Base-by-base conservation (phyloP, 1,140 invertebrate genomes). In the Hylaeus anthracinus region DNA sequence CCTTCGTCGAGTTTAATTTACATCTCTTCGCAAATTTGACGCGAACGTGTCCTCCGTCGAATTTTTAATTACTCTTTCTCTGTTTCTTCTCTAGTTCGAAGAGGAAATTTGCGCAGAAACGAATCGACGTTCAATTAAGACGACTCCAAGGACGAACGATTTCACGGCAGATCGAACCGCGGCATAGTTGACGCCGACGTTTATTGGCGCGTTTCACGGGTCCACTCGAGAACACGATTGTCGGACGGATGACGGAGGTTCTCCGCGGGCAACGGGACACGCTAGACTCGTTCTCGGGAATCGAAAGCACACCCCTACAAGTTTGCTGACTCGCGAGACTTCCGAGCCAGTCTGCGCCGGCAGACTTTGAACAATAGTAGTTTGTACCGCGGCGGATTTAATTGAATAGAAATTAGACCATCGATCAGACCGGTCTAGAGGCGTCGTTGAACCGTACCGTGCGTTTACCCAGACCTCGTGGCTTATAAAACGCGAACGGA, bases 361-460 rank as follows among this genome's bases (percentile, higher is more conserved):
- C 72, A 53, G 65, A 70, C 66, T 70, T 70, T 53, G 65, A 73
- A 79, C 77, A 79, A 79, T 79, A 8, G 71, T 66, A 79, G 61
- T 73, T 79, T 65, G 77, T 73, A 79, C 77, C 77, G 51, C 39
- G 58, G 69, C 51, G 61, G 71, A 73, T 79, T 79, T 79, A 73
- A 79, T 79, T 79, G 77, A 79, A 79, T 73, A 79, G 77, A 79
- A 79, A 79, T 79, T 73, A 79, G 77, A 73, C 60, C 71, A 79
- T 79, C 77, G 77, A 79, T 79, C 77, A 79, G 15, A n/a, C 48
- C 12, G 61, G 51, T 58, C 61, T 41, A 66, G 26, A 79, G 71
- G 70, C 71, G 77, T 79, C 70, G 43, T 73, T 73, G 70, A 79
- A 79, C 77, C 5, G 43, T 72, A 58, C 37, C 70, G 71, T 48